A percentile compares a stretch with the other conserved stretches of the same genome.
phyloP scores from a whole-genome alignment of 2,888 invertebrate species.

The Sarcophaga rosellei region DNA sequence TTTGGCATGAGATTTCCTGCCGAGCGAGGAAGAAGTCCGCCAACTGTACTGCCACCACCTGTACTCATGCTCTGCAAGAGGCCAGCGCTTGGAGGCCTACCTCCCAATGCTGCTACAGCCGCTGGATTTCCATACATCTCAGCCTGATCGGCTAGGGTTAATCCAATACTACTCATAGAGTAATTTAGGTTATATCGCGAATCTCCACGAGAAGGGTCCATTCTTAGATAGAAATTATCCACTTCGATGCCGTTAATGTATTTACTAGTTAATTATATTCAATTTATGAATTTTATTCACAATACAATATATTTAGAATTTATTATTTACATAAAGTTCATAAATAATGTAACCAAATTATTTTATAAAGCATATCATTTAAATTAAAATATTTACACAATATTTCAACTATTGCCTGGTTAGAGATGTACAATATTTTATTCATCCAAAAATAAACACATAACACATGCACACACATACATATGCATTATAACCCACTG shows the following conservation, averaged over 20 bases:
- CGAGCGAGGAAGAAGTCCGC: constrained; percentile 76
- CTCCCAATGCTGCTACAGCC: constrained; percentile 75
- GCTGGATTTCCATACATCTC: constrained; percentile 86
- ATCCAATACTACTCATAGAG: constrained; percentile 89
- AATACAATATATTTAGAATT: background rate
- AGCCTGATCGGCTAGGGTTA: constrained; percentile 89
- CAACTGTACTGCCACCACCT: constrained; percentile 76
- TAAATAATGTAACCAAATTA: background rate
- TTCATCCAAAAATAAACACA: constrained; percentile 71
- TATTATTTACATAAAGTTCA: background rate
- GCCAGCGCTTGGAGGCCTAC: constrained; percentile 85
- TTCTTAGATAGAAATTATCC: constrained; percentile 82
- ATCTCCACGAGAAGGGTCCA: constrained; percentile 96
- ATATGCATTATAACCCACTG: constrained; percentile 68
- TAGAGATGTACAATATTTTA: constrained; percentile 1
- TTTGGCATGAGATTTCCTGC: constrained; percentile 84
- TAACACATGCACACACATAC: constrained; percentile 64
- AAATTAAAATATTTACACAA: background rate
- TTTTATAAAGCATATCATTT: background rate
- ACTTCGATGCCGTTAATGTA: constrained; percentile 74
- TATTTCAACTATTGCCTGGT: background rate
- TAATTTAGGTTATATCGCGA: constrained; percentile 94
- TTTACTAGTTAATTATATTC: background rate
- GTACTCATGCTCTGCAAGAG: constrained; percentile 81
- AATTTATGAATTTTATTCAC: background rate